phyloP scores from a whole-genome alignment of 2,797 vertebrate species.

The Tokudaia tokunoshimensis region DNA sequence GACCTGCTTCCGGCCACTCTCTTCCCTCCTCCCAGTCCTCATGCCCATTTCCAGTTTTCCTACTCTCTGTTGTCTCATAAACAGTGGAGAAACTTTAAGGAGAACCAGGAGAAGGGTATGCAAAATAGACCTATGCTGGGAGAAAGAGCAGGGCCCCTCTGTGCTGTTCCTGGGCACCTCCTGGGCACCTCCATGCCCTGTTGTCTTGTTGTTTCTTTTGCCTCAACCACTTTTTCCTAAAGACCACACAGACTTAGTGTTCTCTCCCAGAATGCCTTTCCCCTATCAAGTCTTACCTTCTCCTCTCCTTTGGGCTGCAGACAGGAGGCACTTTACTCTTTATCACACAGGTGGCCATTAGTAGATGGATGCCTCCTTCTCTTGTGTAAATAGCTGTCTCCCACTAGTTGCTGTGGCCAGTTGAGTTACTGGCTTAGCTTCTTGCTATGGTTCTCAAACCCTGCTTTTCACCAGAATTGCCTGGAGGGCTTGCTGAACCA shows the following conservation, averaged over 20 bases:
- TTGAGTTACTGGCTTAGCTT: background rate
- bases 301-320: background rate
- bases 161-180: no score
- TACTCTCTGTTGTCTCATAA: background rate
- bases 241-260: background rate
- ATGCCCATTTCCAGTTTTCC: background rate
- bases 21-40: background rate
- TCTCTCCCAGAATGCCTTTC: background rate
- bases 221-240: background rate
- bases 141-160: background rate
- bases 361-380: no score
- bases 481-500: background rate
- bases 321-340: background rate
- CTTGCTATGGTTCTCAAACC: background rate
- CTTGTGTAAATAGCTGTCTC: background rate
- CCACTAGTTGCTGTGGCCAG: no score
- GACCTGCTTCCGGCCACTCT: background rate
- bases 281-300: background rate
- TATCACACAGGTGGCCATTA: background rate
- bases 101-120: background rate
- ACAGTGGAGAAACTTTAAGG: background rate
- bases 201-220: background rate
- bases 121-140: background rate
- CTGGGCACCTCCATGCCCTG: rapidly evolving
- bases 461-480: background rate